A percentile compares a stretch with the other conserved stretches of the same genome.
Evolutionary conservation across 2,888 invertebrate species (phyloP).

Genomic region (Drosophila neotestacea): DNA sequence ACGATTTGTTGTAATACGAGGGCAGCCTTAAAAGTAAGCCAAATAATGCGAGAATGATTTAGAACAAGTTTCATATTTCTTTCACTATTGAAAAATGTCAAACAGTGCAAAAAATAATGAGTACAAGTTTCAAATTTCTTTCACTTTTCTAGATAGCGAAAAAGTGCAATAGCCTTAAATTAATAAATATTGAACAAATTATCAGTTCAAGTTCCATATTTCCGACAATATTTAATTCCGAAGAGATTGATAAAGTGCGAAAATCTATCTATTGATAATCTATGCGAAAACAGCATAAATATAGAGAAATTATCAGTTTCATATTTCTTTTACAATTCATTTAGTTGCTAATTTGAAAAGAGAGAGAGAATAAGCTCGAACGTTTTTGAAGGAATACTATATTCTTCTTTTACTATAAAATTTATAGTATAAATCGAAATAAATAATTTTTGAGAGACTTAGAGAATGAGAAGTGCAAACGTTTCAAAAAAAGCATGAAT

Average conservation of each 20-base stretch:
- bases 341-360: not conserved
- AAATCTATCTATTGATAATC: too few species aligned
- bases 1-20: constrained; percentile 39
- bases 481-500: too few species aligned
- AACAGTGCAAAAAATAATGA: too few species aligned
- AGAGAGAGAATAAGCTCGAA: not conserved
- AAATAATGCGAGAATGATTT: not conserved
- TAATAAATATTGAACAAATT: too few species aligned
- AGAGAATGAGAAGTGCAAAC: too few species aligned
- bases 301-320: not conserved
- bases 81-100: too few species aligned
- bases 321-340: not conserved
- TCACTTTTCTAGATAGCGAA: not conserved
- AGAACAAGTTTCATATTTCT: not conserved
- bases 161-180: not conserved
- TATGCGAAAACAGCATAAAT: not conserved
- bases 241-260: not conserved
- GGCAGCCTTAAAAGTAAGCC: constrained; percentile 18
- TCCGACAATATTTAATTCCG: not conserved
- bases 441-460: too few species aligned
- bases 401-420: too few species aligned
- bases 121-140: too few species aligned
- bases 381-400: too few species aligned
- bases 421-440: too few species aligned
- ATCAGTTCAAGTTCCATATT: not conserved